These are phyloP conservation scores for Gobius niger DNA, from an alignment of 2,113 vertebrate genomes.

Conservation along the genomic window DNA sequence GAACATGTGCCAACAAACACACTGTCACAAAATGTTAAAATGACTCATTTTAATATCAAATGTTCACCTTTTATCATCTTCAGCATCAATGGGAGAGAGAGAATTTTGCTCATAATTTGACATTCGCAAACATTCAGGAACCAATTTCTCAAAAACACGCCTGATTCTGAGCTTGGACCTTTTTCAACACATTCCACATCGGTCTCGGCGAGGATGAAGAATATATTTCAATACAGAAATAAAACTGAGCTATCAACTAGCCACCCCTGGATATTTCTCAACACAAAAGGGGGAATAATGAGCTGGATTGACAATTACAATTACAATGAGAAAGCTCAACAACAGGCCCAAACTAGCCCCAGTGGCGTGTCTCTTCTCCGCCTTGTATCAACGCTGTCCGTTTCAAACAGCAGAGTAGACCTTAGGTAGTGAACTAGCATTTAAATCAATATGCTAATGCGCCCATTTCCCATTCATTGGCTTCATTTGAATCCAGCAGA, in stretches of 20 bases:
- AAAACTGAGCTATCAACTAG: background rate
- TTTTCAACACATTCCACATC: background rate
- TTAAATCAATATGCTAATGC: slow-evolving; percentile 80
- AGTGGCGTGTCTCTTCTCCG: background rate
- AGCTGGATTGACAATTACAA: background rate
- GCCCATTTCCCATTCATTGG: slow-evolving; percentile 66
- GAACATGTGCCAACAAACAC: too few species aligned
- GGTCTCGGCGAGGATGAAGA: background rate
- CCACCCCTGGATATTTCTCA: background rate
- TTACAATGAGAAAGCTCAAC: background rate
- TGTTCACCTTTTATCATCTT: too few species aligned
- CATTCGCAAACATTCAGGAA: too few species aligned
- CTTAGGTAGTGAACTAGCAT: slow-evolving; percentile 56
- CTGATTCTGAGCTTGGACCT: background rate
- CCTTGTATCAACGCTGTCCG: slow-evolving; percentile 53
- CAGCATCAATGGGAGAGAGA: too few species aligned
- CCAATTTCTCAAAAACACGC: too few species aligned
- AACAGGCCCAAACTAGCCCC: background rate
- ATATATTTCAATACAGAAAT: slow-evolving; percentile 1
- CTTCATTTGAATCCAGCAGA: slow-evolving; percentile 59
- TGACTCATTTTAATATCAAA: too few species aligned
- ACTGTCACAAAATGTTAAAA: too few species aligned
- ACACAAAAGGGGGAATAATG: background rate
- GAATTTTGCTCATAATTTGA: too few species aligned
- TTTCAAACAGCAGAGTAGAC: slow-evolving; percentile 41